These are phyloP conservation scores for Drosophila colorata DNA, from an alignment of 2,888 invertebrate species.

Conservation along the genomic window DNA sequence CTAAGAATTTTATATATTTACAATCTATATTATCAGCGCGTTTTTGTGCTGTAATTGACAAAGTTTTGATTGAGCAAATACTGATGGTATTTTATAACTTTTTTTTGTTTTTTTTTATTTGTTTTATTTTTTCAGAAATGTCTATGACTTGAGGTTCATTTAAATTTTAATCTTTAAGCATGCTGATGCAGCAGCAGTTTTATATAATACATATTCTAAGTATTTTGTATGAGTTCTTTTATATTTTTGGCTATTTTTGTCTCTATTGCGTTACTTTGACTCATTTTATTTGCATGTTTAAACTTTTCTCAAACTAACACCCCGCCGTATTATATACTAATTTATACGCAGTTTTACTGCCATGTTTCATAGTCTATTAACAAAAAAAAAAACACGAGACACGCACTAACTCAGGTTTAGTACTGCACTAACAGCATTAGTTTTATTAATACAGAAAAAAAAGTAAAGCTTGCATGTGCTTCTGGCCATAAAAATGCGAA, in stretches of 20 bases:
- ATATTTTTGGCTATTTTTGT: too few relatives aligned
- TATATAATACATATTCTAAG: background rate
- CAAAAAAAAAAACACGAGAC: constrained; percentile 30
- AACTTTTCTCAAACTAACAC: constrained; percentile 35
- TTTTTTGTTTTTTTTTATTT: too few relatives aligned
- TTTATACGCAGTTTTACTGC: constrained; percentile 29
- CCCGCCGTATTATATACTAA: constrained; percentile 6
- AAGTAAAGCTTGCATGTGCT: constrained; percentile 15
- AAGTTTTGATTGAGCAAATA: too few relatives aligned
- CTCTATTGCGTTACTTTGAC: background rate
- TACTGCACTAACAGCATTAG: constrained; percentile 15
- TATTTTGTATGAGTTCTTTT: too few relatives aligned
- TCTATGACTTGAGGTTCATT: background rate
- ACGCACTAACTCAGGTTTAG: constrained; percentile 22
- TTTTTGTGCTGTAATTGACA: constrained; percentile 61
- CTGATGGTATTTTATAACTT: too few relatives aligned
- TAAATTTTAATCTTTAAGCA: background rate
- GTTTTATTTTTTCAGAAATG: too few relatives aligned
- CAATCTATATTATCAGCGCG: constrained; percentile 54
- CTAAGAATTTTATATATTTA: constrained; percentile 20
- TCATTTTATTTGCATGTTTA: constrained; percentile 17
- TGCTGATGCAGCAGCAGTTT: too few relatives aligned
- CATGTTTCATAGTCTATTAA: constrained; percentile 33
- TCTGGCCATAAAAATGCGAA: constrained; percentile 16
- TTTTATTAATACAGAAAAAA: constrained; percentile 1